These are phyloP conservation scores for Sapayoa aenigma DNA, from an alignment of 2,113 vertebrate species.

Conservation along the genomic window DNA sequence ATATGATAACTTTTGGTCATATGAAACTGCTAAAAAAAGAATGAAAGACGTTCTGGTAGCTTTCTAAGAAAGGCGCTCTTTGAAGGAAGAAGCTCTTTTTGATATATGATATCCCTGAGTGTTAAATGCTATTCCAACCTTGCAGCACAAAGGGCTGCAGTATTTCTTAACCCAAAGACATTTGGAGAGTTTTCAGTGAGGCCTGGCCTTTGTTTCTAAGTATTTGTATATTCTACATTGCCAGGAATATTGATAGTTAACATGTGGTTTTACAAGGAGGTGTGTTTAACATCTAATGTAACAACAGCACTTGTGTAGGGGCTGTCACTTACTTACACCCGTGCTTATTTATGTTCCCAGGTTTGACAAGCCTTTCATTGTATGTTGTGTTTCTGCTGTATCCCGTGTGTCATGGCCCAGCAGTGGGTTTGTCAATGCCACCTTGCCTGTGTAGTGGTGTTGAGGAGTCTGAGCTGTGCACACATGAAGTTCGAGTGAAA, in stretches of 20 bases:
- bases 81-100: background rate
- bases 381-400: background rate
- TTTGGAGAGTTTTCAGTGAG: background rate
- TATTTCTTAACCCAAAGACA: slow-evolving; percentile 4
- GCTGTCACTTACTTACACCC: background rate
- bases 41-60: background rate
- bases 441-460: background rate
- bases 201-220: background rate
- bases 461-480: background rate
- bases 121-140: background rate
- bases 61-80: slow-evolving; percentile 20
- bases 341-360: background rate
- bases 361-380: background rate
- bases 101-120: background rate
- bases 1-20: background rate
- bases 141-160: background rate
- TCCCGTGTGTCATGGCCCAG: rapidly evolving
- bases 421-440: background rate
- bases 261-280: background rate
- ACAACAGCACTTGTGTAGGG: background rate
- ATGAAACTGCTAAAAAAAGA: background rate
- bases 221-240: background rate
- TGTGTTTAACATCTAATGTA: background rate
- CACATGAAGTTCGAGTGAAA: background rate
- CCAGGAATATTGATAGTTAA: background rate